Base-by-base conservation (phyloP, 2,888 invertebrate genomes). In the Steinernema hermaphroditum region DNA sequence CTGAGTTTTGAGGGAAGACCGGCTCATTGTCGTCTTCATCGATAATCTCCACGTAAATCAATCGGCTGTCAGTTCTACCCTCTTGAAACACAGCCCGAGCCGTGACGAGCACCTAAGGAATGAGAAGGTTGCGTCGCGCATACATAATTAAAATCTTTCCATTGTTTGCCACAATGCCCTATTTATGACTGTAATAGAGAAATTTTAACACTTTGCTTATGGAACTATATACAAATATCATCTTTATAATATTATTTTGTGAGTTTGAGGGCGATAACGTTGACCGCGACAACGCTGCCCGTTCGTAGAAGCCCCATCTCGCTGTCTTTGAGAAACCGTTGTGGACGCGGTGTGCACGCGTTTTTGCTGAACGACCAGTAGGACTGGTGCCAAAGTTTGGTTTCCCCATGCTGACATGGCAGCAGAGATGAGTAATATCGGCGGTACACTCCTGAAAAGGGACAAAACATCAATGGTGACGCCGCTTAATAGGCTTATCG, bases 351-450 rank as follows among this genome's bases (percentile, higher is more conserved):
- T 16, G 32, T 41, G 50, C 77, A 68, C 22, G 73, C 70, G 12
- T 68, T 50, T 68, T 74, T 80, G 49, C 78, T 77, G 2, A 84
- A 75, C 24, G 80, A 78, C 85, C 85, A 85, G 70, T 83, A 85
- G 46, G 81, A 81, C 32, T 78, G 74, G 68, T 85, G 85, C 77
- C 82, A 81, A 71, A 81, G 78, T n/a, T 83, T 79, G 24, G 85
- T 85, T 71, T 81, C 80, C 70, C 76, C 77, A 74, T 85, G 83
- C 54, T 84, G 81, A 68, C 82, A 80, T 12, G 78, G 78, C 27
- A 85, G 75, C 44, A 85, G 77, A 24, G 80, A 78, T 22, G 82
- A 81, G 77, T 85, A 85, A 71, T 78, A 79, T 19, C 84, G 82
- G 27, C 83, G 83, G 73, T 85, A 85, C 70, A 85, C 80, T 27